Percentiles rank a stretch among this genome's conserved stretches.
phyloP scores from a whole-genome alignment of 1,140 invertebrate species.

The Drosophila murphyi region DNA sequence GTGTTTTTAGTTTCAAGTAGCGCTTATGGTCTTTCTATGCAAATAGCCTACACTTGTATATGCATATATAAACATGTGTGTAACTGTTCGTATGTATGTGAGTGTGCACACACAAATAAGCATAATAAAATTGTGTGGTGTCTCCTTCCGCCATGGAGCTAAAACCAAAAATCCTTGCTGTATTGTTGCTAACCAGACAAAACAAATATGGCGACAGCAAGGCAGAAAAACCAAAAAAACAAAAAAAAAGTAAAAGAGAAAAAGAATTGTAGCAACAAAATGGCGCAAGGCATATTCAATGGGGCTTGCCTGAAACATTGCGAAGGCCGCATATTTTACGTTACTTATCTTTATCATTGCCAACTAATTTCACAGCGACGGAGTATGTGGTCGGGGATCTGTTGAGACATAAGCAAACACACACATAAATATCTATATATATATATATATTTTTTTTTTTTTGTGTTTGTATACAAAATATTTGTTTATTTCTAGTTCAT shows the following conservation, averaged over 20 bases:
- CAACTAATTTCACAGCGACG: slow-evolving; percentile 76
- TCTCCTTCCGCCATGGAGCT: slow-evolving; percentile 59
- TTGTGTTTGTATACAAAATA: slow-evolving; percentile 59
- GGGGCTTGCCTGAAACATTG: slow-evolving; percentile 73
- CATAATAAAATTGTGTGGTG: slow-evolving; percentile 76
- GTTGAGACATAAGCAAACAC: slow-evolving; percentile 38
- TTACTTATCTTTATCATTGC: slow-evolving; percentile 83
- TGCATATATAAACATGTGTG: not conserved
- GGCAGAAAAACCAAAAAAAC: slow-evolving; percentile 13
- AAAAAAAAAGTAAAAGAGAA: not conserved
- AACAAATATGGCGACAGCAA: slow-evolving; percentile 73
- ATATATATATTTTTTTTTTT: not conserved
- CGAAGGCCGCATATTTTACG: slow-evolving; percentile 81
- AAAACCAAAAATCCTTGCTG: slow-evolving; percentile 43
- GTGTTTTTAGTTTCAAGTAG: slow-evolving; percentile 61
- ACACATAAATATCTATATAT: slow-evolving; percentile 11
- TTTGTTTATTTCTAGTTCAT: slow-evolving; percentile 83
- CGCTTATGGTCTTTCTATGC: slow-evolving; percentile 75
- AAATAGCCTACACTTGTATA: slow-evolving; percentile 48
- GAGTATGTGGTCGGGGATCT: not conserved
- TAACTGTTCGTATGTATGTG: not conserved
- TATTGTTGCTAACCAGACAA: slow-evolving; percentile 56
- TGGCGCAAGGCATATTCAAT: slow-evolving; percentile 63
- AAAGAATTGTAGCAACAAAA: slow-evolving; percentile 46
- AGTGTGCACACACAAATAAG: slow-evolving; percentile 52